Evolutionary conservation across 2,113 vertebrate species (phyloP).

Genomic region (Nothoprocta perdicaria): DNA sequence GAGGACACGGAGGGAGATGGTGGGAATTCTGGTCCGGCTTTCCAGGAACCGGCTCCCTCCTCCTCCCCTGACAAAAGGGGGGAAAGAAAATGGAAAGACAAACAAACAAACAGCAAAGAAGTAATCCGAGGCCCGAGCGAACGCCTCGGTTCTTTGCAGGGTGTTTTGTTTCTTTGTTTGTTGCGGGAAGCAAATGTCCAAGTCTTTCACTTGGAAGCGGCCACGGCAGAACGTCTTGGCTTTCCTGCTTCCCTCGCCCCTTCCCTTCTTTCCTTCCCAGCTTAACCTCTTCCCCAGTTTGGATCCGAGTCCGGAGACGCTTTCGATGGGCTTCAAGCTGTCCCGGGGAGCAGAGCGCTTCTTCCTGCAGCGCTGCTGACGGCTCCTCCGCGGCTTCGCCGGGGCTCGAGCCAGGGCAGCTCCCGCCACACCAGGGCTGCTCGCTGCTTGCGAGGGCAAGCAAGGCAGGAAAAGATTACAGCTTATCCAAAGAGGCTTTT

Average conservation of each 20-base stretch:
- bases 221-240: background rate
- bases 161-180: background rate
- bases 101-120: background rate
- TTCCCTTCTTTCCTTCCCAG: fast-evolving
- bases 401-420: too few species aligned
- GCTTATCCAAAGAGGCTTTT: background rate
- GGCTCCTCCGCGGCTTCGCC: too few species aligned
- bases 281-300: background rate
- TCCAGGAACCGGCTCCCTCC: background rate
- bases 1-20: background rate
- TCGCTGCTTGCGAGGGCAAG: background rate
- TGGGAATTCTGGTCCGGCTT: background rate
- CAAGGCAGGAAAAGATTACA: background rate
- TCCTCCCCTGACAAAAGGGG: background rate
- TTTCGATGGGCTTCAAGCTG: background rate
- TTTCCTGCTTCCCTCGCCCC: background rate
- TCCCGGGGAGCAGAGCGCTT: background rate
- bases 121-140: fast-evolving
- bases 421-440: too few species aligned
- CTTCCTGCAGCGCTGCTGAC: background rate
- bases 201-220: background rate
- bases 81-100: background rate
- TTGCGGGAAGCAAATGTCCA: fast-evolving
- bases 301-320: fast-evolving
- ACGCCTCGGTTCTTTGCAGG: fast-evolving